phyloP scores from a whole-genome alignment of 2,797 vertebrate species.

The Morelia viridis region DNA sequence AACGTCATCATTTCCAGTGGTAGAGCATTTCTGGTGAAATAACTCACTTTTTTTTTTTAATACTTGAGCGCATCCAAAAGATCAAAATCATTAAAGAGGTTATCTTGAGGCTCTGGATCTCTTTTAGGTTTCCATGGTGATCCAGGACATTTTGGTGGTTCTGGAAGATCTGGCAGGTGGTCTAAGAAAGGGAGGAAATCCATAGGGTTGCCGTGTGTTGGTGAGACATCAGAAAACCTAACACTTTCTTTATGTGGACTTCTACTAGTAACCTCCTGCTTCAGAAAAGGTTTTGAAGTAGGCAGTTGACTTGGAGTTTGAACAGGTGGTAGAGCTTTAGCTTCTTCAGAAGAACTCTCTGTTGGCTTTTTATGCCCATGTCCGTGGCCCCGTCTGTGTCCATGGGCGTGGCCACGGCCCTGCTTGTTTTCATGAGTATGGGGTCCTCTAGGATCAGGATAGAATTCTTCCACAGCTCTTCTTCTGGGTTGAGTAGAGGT shows the following conservation, averaged over 20 bases:
- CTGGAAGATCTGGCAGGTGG: conserved; percentile 55
- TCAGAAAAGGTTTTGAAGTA: neutral
- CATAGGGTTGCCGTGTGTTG: conserved; percentile 31
- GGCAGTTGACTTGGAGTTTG: neutral
- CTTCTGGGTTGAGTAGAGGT: neutral
- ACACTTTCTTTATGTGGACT: neutral
- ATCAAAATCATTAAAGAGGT: conserved; percentile 34
- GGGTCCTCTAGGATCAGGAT: neutral
- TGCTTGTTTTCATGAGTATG: conserved; percentile 36
- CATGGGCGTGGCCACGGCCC: conserved; percentile 13
- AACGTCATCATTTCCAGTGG: neutral
- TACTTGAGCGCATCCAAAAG: conserved; percentile 55
- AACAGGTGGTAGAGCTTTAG: neutral
- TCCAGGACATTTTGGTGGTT: conserved; percentile 71
- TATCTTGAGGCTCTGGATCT: conserved; percentile 57
- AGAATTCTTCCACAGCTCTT: fast-evolving
- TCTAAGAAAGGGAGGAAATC: conserved; percentile 52
- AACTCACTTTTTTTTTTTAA: conserved; percentile 13
- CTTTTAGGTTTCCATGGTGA: conserved; percentile 68
- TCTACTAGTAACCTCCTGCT: neutral
- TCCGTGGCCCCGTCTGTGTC: conserved; percentile 37
- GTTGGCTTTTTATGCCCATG: conserved; percentile 36
- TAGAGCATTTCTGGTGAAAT: neutral
- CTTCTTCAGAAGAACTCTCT: conserved; percentile 75
- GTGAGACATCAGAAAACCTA: conserved; percentile 33